phyloP scores from a whole-genome alignment of 1,140 invertebrate genomes.

The Lineus longissimus region DNA sequence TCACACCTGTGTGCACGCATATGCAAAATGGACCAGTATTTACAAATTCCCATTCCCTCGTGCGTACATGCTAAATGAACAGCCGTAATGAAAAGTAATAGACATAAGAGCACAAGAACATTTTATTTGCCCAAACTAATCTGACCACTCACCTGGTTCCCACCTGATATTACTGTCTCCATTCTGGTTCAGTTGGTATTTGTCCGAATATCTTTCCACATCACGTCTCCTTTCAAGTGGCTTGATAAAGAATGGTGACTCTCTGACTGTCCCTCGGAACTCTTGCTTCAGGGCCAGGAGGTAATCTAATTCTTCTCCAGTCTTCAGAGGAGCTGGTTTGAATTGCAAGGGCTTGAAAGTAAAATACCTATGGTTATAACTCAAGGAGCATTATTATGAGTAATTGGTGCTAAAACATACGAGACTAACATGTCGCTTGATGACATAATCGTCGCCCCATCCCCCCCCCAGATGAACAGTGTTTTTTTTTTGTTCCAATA shows the following conservation, averaged over 20 bases:
- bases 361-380: background rate
- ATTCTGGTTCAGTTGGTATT: constrained; percentile 53
- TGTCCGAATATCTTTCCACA: constrained; percentile 65
- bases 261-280: constrained; percentile 59
- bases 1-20: too few species aligned
- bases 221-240: constrained; percentile 58
- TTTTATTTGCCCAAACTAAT: background rate
- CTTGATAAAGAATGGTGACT: constrained; percentile 56
- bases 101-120: too few species aligned
- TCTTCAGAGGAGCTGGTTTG: constrained; percentile 59
- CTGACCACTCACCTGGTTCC: constrained; percentile 38
- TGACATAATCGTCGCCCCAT: too few species aligned
- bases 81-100: too few species aligned
- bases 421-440: background rate
- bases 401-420: background rate
- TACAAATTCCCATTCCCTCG: too few species aligned
- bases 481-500: too few species aligned
- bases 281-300: constrained; percentile 62
- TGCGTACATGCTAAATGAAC: too few species aligned
- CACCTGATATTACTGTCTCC: constrained; percentile 23
- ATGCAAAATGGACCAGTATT: too few species aligned
- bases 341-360: constrained; percentile 40
- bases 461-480: too few species aligned
- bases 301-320: constrained; percentile 55
- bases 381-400: background rate